Conservation (phyloP, 2,797 vertebrate species). For the Hoplostethus atlanticus region DNA sequence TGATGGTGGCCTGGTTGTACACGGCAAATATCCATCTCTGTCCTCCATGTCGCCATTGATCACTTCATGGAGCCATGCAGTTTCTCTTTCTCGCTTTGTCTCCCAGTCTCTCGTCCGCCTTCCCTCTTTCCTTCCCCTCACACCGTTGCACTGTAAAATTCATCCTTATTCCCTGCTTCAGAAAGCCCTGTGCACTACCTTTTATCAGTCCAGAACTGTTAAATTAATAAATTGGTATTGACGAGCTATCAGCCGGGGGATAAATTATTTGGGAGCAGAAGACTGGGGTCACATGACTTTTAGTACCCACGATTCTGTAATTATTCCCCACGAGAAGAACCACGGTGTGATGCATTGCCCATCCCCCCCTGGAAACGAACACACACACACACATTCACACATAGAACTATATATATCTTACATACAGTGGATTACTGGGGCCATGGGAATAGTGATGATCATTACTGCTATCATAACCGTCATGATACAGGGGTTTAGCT, state of each 20-base stretch:
- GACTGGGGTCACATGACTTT: constrained; percentile 93
- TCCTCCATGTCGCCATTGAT: constrained; percentile 72
- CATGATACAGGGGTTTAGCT: constrained; percentile 60
- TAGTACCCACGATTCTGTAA: constrained; percentile 91
- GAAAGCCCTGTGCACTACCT: constrained; percentile 83
- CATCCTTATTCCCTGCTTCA: constrained; percentile 73
- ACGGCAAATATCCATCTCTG: constrained; percentile 62
- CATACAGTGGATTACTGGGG: constrained; percentile 55
- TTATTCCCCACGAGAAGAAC: constrained; percentile 87
- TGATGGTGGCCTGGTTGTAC: constrained; percentile 73
- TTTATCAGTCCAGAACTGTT: constrained; percentile 94
- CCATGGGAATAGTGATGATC: constrained; percentile 74
- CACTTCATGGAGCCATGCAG: constrained; percentile 41
- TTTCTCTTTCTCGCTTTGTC: constrained; percentile 65
- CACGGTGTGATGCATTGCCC: constrained; percentile 61
- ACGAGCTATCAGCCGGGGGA: constrained; percentile 95
- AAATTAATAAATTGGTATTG: constrained; percentile 99
- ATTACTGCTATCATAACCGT: constrained; percentile 75
- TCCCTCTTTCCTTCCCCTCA: constrained; percentile 60
- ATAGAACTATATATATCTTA: constrained; percentile 72
- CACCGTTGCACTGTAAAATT: constrained; percentile 75
- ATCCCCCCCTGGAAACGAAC: constrained; percentile 44
- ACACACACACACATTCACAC: constrained; percentile 40
- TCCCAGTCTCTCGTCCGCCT: constrained; percentile 47
- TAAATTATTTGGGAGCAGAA: constrained; percentile 98